Base-by-base conservation (phyloP, 1,140 invertebrate species). In the Adelges cooleyi region DNA sequence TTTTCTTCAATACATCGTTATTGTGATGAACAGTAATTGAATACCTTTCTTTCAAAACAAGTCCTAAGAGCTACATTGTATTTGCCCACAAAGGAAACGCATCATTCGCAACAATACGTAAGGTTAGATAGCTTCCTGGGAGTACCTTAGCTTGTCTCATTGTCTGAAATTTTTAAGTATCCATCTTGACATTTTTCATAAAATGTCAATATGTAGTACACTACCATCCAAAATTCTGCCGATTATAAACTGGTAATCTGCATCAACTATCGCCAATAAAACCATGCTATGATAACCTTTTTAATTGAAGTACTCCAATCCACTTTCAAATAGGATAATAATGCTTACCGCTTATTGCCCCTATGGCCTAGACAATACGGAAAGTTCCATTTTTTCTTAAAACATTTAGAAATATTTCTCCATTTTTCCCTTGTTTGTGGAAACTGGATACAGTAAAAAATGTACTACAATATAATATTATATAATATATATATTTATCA, bases 1-100 rank as follows among this genome's bases (percentile, higher is more conserved):
- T 76, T 76, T 68, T 78, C 74, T 5, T 75, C 70, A 13, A 71
- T 71, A 49, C 68, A 67, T 75, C 77, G 62, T 79, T 75, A 67
- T 72, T n/a, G n/a, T n/a, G n/a, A n/a, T n/a, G 77, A 42, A 73
- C 70, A 59, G 69, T 22, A 44, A 44, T 62, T 44, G n/a, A 36
- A 23, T 13, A 36, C 20, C 15, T 22, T 42, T 62, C 18, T 48
- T 11, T 29, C 15, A 20, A n/a, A 11, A 17, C 27, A 42, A 15
- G 40, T n/a, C 56, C 44, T 15, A 62, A 62, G 3, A 20, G 40
- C 36, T 62, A 42, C 44, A 62, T 44, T 22, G n/a, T 49, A 22
- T 62, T 25, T 20, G 13, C 13, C 22, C 4, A 0, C 17, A 42
- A 25, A 23, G 38, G 56, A 46, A 62, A 46, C 9, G 56, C 56